Conservation (phyloP, 2,888 invertebrate species). For the Tiliacea aurago region DNA sequence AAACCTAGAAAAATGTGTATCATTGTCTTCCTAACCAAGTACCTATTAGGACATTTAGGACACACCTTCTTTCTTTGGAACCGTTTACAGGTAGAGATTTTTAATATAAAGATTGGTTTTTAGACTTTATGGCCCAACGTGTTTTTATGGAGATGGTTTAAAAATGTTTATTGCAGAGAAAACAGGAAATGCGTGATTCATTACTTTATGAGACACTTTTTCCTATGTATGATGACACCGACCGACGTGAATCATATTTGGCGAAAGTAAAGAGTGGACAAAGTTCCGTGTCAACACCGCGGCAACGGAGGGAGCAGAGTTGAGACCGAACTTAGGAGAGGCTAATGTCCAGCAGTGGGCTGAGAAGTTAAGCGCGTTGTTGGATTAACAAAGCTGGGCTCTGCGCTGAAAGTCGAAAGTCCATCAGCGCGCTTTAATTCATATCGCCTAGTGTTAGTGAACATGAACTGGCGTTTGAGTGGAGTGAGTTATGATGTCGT, state of each 20-base stretch:
- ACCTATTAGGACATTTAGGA: not conserved
- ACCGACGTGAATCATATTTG: constrained; percentile 37
- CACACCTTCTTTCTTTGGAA: not conserved
- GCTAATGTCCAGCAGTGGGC: not conserved
- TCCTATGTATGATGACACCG: not conserved
- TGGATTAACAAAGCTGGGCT: not conserved
- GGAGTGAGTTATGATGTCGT: not conserved
- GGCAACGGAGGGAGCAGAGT: not conserved
- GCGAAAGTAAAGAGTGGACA: constrained; percentile 37
- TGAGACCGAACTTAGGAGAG: not conserved
- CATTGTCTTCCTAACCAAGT: not conserved
- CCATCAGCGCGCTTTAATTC: not conserved
- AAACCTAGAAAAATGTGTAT: not conserved
- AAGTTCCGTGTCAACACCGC: constrained; percentile 10
- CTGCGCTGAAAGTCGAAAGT: not conserved
- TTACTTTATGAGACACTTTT: constrained; percentile 19
- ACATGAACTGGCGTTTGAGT: not conserved
- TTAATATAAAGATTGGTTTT: not conserved
- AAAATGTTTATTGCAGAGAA: constrained; percentile 15
- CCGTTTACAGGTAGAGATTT: not conserved
- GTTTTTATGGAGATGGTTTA: not conserved
- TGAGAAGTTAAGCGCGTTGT: not conserved
- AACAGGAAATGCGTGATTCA: constrained; percentile 41
- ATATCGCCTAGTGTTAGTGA: too few species aligned
- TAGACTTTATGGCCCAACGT: not conserved